phyloP scores from a whole-genome alignment of 2,888 invertebrate genomes.

The Selenia dentaria region DNA sequence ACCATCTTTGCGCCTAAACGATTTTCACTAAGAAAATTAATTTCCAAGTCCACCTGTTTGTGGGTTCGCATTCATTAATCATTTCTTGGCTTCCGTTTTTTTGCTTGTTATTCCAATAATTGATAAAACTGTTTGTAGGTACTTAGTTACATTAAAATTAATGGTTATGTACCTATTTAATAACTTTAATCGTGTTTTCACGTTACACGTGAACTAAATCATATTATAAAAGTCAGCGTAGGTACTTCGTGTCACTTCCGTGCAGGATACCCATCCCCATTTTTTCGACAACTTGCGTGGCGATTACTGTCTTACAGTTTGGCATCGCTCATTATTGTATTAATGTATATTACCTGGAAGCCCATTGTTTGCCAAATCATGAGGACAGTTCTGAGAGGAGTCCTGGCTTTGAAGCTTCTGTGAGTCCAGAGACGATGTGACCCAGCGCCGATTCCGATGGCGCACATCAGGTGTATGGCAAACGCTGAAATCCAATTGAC shows the following conservation, averaged over 20 bases:
- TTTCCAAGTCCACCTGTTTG: slow-evolving; percentile 25
- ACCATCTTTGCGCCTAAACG: slow-evolving; percentile 21
- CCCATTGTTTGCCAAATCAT: slow-evolving; percentile 94
- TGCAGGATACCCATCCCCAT: too few relatives aligned
- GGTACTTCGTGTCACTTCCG: too few relatives aligned
- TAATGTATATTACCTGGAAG: slow-evolving; percentile 90
- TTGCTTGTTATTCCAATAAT: slow-evolving; percentile 21
- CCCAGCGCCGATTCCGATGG: slow-evolving; percentile 96
- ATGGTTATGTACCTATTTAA: too few relatives aligned
- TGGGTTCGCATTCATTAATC: slow-evolving; percentile 29
- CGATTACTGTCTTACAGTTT: too few relatives aligned
- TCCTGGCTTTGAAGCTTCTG: slow-evolving; percentile 94
- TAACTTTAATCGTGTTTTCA: too few relatives aligned
- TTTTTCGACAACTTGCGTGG: too few relatives aligned
- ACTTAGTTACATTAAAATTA: too few relatives aligned
- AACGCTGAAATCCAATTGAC: slow-evolving; percentile 77
- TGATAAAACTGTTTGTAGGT: too few relatives aligned
- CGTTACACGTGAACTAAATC: too few relatives aligned
- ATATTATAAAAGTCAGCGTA: too few relatives aligned
- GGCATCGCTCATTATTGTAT: too few relatives aligned
- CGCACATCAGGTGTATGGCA: slow-evolving; percentile 88
- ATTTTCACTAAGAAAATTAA: slow-evolving; percentile 27
- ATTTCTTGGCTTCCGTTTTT: slow-evolving; percentile 24
- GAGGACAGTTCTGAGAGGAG: slow-evolving; percentile 92
- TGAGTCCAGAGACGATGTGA: slow-evolving; percentile 98